A percentile compares a stretch with the other conserved stretches of the same genome.
phyloP scores from a whole-genome alignment of 37 sponge, comb jelly and placozoan species.

The Mnemiopsis leidyi region DNA sequence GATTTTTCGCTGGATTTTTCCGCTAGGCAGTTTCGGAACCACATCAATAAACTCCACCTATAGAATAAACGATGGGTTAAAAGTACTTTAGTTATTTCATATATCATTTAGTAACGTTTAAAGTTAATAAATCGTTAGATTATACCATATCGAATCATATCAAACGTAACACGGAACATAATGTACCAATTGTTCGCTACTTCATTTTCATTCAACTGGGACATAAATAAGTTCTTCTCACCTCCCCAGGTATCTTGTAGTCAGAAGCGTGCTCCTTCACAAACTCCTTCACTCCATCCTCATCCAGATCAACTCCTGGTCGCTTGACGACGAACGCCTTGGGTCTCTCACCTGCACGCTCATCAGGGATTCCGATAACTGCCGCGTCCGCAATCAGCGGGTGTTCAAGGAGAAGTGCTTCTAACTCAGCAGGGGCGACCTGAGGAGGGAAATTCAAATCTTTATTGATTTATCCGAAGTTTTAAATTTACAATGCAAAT shows the following conservation, averaged over 20 bases:
- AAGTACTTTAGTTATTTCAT: too few relatives aligned
- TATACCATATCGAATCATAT: too few relatives aligned
- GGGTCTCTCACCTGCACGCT: conserved; percentile 81
- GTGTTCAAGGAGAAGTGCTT: conserved; percentile 76
- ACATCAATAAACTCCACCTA: conserved; percentile 77
- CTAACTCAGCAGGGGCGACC: conserved; percentile 92
- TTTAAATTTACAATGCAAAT: too few relatives aligned
- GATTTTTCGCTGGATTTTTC: conserved; percentile 79
- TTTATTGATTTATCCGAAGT: too few relatives aligned
- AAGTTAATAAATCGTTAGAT: too few relatives aligned
- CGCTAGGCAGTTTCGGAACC: conserved; percentile 81
- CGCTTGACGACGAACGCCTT: conserved; percentile 83
- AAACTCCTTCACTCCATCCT: conserved; percentile 71
- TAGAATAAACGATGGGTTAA: background rate
- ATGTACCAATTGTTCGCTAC: too few relatives aligned
- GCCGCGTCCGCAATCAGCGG: conserved; percentile 83
- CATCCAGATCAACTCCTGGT: conserved; percentile 67
- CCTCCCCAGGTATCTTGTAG: conserved; percentile 77
- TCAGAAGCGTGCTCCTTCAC: conserved; percentile 69
- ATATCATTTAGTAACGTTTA: too few relatives aligned
- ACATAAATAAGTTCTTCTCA: background rate
- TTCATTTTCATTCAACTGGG: too few relatives aligned
- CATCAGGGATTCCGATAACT: conserved; percentile 81
- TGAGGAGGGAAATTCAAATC: too few relatives aligned
- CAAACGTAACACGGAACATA: too few relatives aligned